A percentile compares a stretch with the other conserved stretches of the same genome.
phyloP scores from a whole-genome alignment of 2,113 vertebrate genomes.

The Fukomys damarensis region DNA sequence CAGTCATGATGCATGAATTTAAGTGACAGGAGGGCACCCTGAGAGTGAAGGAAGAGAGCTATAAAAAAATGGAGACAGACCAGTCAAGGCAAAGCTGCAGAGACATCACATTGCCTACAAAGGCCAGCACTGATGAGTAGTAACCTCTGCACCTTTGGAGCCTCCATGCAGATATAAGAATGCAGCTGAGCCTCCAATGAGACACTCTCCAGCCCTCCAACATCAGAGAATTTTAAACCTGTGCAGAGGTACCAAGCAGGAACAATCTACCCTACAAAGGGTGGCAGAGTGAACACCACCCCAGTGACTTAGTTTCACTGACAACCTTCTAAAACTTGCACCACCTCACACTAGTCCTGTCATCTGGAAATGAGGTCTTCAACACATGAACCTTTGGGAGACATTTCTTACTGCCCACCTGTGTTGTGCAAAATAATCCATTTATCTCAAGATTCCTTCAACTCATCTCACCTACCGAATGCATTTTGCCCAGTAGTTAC shows the following conservation, averaged over 20 bases:
- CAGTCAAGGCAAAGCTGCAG: background rate
- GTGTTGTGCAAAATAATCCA: background rate
- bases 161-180: background rate
- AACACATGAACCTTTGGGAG: background rate
- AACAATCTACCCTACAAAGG: background rate
- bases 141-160: background rate
- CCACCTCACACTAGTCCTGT: background rate
- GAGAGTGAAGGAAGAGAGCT: background rate
- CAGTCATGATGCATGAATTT: background rate
- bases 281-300: background rate
- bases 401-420: background rate
- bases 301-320: too few relatives aligned
- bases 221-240: background rate
- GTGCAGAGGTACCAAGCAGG: background rate
- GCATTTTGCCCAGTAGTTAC: background rate
- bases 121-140: rapidly evolving
- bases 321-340: background rate
- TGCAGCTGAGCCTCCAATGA: background rate
- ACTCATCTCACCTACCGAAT: background rate
- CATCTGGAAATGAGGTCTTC: background rate
- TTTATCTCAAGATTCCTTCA: background rate
- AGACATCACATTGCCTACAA: background rate
- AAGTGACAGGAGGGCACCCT: background rate
- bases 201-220: background rate
- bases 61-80: background rate